A percentile compares a stretch with the other conserved stretches of the same genome.
Evolutionary conservation across 2,888 invertebrate genomes (phyloP).

Genomic region (Xanthorhoe spadicearia): DNA sequence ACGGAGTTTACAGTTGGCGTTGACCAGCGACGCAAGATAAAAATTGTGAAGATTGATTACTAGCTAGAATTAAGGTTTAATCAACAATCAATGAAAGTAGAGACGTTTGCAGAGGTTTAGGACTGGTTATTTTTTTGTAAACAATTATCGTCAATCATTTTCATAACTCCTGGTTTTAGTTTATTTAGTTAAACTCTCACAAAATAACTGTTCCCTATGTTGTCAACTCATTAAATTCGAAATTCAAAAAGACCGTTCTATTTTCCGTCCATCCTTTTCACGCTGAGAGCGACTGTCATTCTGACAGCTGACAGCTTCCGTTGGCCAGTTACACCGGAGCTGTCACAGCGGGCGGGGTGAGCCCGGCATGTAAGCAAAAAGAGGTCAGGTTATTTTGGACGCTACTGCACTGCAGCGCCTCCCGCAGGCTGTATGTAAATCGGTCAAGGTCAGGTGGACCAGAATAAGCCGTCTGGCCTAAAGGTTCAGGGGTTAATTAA

Average conservation of each 20-base stretch:
- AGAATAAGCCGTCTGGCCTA: slow-evolving; percentile 47
- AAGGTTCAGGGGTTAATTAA: slow-evolving; percentile 37
- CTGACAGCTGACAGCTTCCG: slow-evolving; percentile 62
- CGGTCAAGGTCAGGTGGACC: slow-evolving; percentile 60
- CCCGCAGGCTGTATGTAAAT: slow-evolving; percentile 64
- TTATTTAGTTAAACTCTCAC: not conserved
- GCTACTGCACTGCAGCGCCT: slow-evolving; percentile 61
- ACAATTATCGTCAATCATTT: not conserved
- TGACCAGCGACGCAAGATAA: slow-evolving; percentile 5
- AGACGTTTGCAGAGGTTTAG: not conserved
- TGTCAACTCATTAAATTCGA: slow-evolving; percentile 35
- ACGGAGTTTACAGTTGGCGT: slow-evolving; percentile 31
- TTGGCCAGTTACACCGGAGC: slow-evolving; percentile 41
- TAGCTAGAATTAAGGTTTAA: not conserved
- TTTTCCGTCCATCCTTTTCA: slow-evolving; percentile 49
- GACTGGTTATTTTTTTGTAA: not conserved
- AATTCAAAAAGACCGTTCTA: slow-evolving; percentile 46
- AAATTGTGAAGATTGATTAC: slow-evolving; percentile 3
- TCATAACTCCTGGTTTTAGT: not conserved
- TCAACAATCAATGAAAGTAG: not conserved
- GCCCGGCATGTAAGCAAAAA: slow-evolving; percentile 30
- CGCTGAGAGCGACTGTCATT: slow-evolving; percentile 62
- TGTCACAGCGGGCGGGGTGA: slow-evolving; percentile 28
- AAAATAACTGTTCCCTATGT: not conserved
- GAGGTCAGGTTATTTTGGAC: slow-evolving; percentile 50